Conservation (phyloP, 1,140 invertebrate genomes). For the Aphidius gifuensis region DNA sequence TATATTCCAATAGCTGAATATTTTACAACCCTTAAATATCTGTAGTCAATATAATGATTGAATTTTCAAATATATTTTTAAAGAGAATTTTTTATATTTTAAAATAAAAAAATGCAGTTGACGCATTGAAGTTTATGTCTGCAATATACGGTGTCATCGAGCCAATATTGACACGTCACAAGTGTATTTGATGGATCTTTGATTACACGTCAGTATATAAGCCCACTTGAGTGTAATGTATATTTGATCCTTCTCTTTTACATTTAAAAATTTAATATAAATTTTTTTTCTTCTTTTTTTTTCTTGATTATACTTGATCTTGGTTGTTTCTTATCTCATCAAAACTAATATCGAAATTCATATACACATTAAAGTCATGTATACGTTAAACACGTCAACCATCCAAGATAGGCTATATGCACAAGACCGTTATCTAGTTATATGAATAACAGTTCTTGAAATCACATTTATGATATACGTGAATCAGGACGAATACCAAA, state of each 20-base stretch:
- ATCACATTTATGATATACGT: conserved; percentile 24
- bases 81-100: not conserved
- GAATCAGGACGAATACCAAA: too few relatives aligned
- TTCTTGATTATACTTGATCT: too few relatives aligned
- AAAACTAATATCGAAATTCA: conserved; percentile 1
- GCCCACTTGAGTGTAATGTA: too few relatives aligned
- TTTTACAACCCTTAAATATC: not conserved
- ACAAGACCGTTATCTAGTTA: conserved; percentile 29
- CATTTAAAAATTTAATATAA: too few relatives aligned
- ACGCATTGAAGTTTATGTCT: not conserved
- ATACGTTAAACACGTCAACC: not conserved
- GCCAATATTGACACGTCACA: conserved; percentile 16
- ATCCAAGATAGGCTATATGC: too few relatives aligned
- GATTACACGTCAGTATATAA: conserved; percentile 8
- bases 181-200: conserved; percentile 14
- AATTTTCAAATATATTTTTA: too few relatives aligned
- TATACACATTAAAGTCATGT: not conserved
- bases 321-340: too few relatives aligned
- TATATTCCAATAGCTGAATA: too few relatives aligned
- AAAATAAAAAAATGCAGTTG: not conserved
- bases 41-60: not conserved
- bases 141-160: conserved; percentile 7
- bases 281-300: too few relatives aligned
- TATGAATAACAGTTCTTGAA: conserved; percentile 37
- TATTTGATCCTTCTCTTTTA: too few relatives aligned